These are phyloP conservation scores for Zygogramma bicolorata DNA, from an alignment of 2,888 invertebrate species.

Conservation along the genomic window DNA sequence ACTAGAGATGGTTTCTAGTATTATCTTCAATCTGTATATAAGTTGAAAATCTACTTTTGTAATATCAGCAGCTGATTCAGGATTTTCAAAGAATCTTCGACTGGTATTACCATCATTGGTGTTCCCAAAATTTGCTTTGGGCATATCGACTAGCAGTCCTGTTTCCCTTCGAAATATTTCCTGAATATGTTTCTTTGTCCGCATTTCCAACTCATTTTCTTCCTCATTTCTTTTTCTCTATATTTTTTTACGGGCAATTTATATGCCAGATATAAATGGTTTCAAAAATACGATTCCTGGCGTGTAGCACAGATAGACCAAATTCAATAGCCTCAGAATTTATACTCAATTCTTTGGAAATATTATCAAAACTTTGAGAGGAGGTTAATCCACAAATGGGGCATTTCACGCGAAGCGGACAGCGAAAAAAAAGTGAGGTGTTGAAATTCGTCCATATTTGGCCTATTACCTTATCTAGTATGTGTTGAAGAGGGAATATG, in stretches of 20 bases:
- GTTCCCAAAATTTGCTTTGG: conserved; percentile 9
- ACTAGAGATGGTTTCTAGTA: conserved; percentile 43
- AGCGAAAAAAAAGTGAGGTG: too few species aligned
- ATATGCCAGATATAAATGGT: not conserved
- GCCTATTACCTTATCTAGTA: too few species aligned
- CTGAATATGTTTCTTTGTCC: not conserved
- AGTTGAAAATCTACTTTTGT: not conserved
- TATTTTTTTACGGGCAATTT: not conserved
- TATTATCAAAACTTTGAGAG: too few species aligned
- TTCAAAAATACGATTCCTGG: not conserved
- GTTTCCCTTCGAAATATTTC: not conserved
- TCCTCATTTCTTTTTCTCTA: not conserved
- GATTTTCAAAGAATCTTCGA: conserved; percentile 3
- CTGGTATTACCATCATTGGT: conserved; percentile 15
- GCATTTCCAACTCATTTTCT: not conserved
- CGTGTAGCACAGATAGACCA: not conserved
- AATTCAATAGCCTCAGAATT: too few species aligned
- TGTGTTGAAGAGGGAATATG: too few species aligned
- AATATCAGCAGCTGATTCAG: not conserved
- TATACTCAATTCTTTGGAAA: too few species aligned
- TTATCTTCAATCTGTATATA: conserved; percentile 22
- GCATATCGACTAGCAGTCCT: not conserved
- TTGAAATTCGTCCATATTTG: too few species aligned
- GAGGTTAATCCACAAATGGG: too few species aligned
- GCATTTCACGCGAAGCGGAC: too few species aligned